These are phyloP conservation scores for Trochalopteron elliotii DNA, from an alignment of 2,113 vertebrate genomes.

Conservation along the genomic window DNA sequence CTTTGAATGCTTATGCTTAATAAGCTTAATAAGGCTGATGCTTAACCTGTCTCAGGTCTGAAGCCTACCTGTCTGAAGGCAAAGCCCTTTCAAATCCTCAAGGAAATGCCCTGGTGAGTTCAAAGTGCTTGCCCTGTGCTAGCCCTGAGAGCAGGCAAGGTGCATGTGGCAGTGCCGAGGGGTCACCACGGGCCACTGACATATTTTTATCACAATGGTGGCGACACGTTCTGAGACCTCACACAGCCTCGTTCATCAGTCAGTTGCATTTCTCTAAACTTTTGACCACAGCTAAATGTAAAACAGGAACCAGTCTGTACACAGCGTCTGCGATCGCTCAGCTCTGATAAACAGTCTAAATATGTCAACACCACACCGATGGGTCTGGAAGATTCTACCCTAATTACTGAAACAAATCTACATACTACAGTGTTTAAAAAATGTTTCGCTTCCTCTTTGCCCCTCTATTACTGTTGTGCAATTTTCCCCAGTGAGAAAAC, in stretches of 20 bases:
- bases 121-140: not conserved
- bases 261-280: slow-evolving; percentile 64
- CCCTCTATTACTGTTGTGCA: slow-evolving; percentile 14
- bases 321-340: slow-evolving; percentile 26
- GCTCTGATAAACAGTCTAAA: slow-evolving; percentile 64
- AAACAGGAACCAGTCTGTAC: slow-evolving; percentile 67
- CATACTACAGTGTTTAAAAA: slow-evolving; percentile 25
- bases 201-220: not conserved
- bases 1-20: not conserved
- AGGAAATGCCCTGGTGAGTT: not conserved
- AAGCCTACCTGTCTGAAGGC: not conserved
- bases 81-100: not conserved
- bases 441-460: slow-evolving; percentile 53
- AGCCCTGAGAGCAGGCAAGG: not conserved
- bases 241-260: not conserved
- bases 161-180: fast-evolving
- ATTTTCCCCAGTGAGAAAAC: not conserved
- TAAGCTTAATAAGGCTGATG: not conserved
- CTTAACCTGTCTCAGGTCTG: not conserved
- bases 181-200: fast-evolving
- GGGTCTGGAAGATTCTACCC: slow-evolving; percentile 39
- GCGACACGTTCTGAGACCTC: slow-evolving; percentile 17
- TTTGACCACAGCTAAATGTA: slow-evolving; percentile 49
- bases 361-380: not conserved
- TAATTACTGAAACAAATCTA: slow-evolving; percentile 57